Conservation (phyloP, 2,888 invertebrate genomes). For the Pinctada fucata region DNA sequence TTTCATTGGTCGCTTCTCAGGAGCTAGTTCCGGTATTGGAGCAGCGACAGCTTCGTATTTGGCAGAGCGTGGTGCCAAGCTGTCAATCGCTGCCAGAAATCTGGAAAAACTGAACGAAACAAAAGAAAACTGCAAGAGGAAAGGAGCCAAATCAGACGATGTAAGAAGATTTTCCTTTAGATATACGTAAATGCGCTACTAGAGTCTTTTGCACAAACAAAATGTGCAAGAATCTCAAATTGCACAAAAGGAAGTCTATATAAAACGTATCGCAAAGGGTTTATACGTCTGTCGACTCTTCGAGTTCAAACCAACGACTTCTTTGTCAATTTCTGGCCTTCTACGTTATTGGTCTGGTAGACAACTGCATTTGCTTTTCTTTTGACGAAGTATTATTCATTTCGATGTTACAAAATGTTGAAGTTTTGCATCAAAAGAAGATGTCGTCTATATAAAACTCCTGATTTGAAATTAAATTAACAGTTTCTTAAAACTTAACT, state of each 20-base stretch:
- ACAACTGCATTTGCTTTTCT: no score
- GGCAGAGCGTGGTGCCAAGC: slow-evolving; percentile 21
- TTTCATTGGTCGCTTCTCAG: slow-evolving; percentile 2
- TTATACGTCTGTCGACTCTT: neutral
- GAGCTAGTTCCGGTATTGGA: slow-evolving; percentile 44
- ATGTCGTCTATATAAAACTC: no score
- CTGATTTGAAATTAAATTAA: no score
- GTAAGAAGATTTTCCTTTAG: slow-evolving; percentile 5
- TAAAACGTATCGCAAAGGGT: neutral
- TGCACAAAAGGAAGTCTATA: neutral
- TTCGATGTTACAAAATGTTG: no score
- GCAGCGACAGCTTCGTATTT: slow-evolving; percentile 33
- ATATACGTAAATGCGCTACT: no score
- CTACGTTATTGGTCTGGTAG: no score
- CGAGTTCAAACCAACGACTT: neutral
- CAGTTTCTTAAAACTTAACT: no score
- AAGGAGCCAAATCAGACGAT: slow-evolving; percentile 22
- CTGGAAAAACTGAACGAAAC: slow-evolving; percentile 25
- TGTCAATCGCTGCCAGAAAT: slow-evolving; percentile 37
- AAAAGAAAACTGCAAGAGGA: slow-evolving; percentile 24
- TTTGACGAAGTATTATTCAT: no score
- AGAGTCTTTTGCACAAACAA: no score
- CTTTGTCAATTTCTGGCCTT: neutral
- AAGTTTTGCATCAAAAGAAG: no score
- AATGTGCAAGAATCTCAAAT: no score